Percentiles rank a stretch among this genome's conserved stretches.
phyloP scores from a whole-genome alignment of 2,888 invertebrate species.

The Theretra japonica region DNA sequence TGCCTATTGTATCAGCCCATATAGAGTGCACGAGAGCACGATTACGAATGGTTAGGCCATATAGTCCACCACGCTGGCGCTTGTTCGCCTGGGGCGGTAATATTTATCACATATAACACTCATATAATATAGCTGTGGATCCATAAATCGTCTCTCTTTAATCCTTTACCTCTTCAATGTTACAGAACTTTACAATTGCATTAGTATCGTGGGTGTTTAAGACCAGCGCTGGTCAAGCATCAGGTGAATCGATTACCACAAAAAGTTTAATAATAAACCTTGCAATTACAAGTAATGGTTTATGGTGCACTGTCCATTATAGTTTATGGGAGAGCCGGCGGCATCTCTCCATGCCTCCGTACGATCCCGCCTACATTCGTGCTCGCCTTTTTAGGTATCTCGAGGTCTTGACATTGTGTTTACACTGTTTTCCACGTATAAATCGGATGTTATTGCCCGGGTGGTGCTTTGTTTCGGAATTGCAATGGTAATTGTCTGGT shows the following conservation, averaged over 20 bases:
- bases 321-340: slow-evolving; percentile 60
- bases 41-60: too few relatives aligned
- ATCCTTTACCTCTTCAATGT: too few relatives aligned
- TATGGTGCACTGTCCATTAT: background rate
- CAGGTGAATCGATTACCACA: background rate
- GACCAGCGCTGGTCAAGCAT: background rate
- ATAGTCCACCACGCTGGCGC: too few relatives aligned
- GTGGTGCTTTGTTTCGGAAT: background rate
- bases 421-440: slow-evolving; percentile 13
- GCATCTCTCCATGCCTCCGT: slow-evolving; percentile 58
- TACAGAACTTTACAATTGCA: too few relatives aligned
- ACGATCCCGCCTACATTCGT: slow-evolving; percentile 57
- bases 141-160: too few relatives aligned
- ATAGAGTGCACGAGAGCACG: too few relatives aligned
- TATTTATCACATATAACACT: too few relatives aligned
- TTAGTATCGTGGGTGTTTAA: too few relatives aligned
- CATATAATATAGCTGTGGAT: too few relatives aligned
- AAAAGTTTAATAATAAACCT: background rate
- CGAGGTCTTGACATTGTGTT: slow-evolving; percentile 53
- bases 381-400: slow-evolving; percentile 62
- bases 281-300: background rate
- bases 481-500: background rate
- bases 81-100: too few relatives aligned
- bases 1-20: too few relatives aligned
- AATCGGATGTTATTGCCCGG: background rate